A percentile compares a stretch with the other conserved stretches of the same genome.
Evolutionary conservation across 2,113 vertebrate genomes (phyloP).

Genomic region (Prionailurus bengalensis): DNA sequence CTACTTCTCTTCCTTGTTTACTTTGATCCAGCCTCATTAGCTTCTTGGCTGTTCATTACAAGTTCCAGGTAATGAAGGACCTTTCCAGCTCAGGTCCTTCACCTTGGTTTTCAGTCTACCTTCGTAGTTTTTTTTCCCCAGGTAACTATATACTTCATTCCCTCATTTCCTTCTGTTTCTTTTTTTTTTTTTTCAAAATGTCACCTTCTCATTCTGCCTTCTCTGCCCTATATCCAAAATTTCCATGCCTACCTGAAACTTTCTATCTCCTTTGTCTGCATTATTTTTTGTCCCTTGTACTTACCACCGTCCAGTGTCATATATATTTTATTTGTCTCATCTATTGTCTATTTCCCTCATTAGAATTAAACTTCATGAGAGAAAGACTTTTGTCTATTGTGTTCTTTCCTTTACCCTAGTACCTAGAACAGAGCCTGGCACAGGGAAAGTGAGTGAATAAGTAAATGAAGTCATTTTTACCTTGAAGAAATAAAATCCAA

Average conservation of each 20-base stretch:
- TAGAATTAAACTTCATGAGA: not conserved
- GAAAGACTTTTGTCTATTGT: not conserved
- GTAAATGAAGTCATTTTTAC: not conserved
- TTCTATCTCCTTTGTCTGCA: not conserved
- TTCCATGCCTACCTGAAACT: not conserved
- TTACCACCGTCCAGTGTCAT: not conserved
- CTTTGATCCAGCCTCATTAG: not conserved
- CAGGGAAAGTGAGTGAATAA: not conserved
- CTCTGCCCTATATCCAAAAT: not conserved
- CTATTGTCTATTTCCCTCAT: not conserved
- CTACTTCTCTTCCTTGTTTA: not conserved
- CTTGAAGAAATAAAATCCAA: slow-evolving; percentile 1
- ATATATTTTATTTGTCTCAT: not conserved
- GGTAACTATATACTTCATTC: not conserved
- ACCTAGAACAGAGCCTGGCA: not conserved
- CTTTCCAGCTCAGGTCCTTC: not conserved
- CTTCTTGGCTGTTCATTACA: not conserved
- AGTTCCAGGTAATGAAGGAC: not conserved
- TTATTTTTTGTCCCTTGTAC: not conserved
- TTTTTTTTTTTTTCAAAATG: not conserved
- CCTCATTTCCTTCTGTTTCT: not conserved
- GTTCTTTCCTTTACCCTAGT: not conserved
- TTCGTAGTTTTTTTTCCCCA: not conserved
- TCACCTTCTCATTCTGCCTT: not conserved
- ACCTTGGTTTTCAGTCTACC: not conserved